Conservation (phyloP, 2,888 invertebrate species). For the Beris chalybata region DNA sequence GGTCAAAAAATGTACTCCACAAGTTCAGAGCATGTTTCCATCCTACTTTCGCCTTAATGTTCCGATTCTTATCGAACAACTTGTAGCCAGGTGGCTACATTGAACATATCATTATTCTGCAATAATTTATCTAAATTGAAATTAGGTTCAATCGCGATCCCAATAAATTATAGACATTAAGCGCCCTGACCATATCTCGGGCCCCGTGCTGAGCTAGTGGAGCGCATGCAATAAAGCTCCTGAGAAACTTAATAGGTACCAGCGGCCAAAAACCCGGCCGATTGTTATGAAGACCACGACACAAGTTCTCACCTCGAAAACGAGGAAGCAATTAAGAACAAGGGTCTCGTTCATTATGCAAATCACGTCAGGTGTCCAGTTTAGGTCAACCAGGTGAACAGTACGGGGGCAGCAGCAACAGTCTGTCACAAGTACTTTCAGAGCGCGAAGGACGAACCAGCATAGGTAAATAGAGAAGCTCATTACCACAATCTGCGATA, state of each 20-base stretch:
- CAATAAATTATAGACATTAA: slow-evolving; percentile 31
- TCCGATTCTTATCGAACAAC: slow-evolving; percentile 21
- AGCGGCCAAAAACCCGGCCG: background rate
- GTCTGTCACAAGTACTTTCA: slow-evolving; percentile 28
- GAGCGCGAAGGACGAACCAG: background rate
- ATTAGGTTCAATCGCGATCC: slow-evolving; percentile 29
- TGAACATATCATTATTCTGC: slow-evolving; percentile 32
- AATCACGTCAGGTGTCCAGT: slow-evolving; percentile 33
- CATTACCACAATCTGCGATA: slow-evolving; percentile 35
- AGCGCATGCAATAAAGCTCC: slow-evolving; percentile 7
- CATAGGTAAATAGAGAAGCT: slow-evolving; percentile 32
- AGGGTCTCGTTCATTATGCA: slow-evolving; percentile 38
- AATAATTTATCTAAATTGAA: slow-evolving; percentile 33
- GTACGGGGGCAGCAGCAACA: slow-evolving; percentile 24
- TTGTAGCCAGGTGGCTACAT: slow-evolving; percentile 6
- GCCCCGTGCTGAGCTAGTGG: background rate
- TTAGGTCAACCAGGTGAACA: slow-evolving; percentile 18
- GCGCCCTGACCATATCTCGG: background rate
- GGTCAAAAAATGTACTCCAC: no score
- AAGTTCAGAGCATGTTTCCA: no score
- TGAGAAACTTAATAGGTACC: slow-evolving; percentile 1
- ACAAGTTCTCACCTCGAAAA: slow-evolving; percentile 30
- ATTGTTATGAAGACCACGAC: slow-evolving; percentile 4
- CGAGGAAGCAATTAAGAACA: slow-evolving; percentile 38
- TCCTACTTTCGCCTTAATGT: background rate